Evolutionary conservation across 2,113 vertebrate genomes (phyloP).

Genomic region (Garra rufa): DNA sequence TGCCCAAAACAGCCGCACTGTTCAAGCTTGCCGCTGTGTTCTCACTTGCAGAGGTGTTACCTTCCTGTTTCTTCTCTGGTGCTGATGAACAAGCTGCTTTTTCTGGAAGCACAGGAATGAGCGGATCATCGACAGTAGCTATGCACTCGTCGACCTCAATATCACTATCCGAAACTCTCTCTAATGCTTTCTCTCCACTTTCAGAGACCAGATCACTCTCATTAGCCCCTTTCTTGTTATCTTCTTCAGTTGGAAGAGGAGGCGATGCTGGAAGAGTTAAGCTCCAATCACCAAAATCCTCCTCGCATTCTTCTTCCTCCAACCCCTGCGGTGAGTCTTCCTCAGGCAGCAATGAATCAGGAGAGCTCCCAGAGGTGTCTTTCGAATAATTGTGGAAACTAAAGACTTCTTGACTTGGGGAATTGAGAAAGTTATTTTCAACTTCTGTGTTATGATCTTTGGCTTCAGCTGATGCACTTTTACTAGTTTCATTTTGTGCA

Average conservation of each 20-base stretch:
- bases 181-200: constrained; percentile 35
- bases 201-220: neutral
- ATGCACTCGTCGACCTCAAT: constrained; percentile 66
- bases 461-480: constrained; percentile 21
- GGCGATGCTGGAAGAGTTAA: constrained; percentile 66
- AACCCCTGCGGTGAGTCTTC: constrained; percentile 46
- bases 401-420: constrained; percentile 76
- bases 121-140: constrained; percentile 62
- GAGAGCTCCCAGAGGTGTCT: constrained; percentile 68
- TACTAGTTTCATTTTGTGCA: constrained; percentile 21
- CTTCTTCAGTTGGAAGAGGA: constrained; percentile 49
- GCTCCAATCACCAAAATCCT: constrained; percentile 61
- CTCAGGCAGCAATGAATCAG: constrained; percentile 50
- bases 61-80: constrained; percentile 67
- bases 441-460: constrained; percentile 36
- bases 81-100: constrained; percentile 61
- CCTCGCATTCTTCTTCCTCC: constrained; percentile 56
- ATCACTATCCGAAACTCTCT: constrained; percentile 59
- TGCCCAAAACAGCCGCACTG: constrained; percentile 64
- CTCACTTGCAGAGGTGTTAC: constrained; percentile 61
- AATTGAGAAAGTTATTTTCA: constrained; percentile 58
- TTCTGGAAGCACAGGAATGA: constrained; percentile 46
- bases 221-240: constrained; percentile 11
- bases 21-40: constrained; percentile 55
- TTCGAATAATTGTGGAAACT: constrained; percentile 83